A percentile compares a stretch with the other conserved stretches of the same genome.
Evolutionary conservation across 1,140 invertebrate genomes (phyloP).

Genomic region (Holcopasites calliopsidis): DNA sequence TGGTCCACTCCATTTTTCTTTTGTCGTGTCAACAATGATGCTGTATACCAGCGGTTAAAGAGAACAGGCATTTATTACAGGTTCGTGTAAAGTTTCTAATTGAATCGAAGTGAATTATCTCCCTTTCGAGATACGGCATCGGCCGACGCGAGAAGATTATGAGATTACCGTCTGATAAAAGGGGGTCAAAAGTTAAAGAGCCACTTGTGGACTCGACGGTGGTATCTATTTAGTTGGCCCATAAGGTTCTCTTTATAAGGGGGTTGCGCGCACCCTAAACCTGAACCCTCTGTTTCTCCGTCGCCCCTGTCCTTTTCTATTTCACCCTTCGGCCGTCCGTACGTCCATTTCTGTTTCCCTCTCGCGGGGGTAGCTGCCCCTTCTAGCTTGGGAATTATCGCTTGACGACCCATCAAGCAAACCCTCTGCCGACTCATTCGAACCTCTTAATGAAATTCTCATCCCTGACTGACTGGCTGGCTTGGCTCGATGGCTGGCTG

Average conservation of each 20-base stretch:
- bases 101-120: too few species aligned
- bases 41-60: not conserved
- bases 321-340: constrained; percentile 26
- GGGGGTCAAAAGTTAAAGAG: constrained; percentile 80
- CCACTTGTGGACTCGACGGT: constrained; percentile 79
- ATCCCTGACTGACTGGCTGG: constrained; percentile 79
- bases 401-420: constrained; percentile 80
- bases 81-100: too few species aligned
- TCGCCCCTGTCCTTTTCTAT: constrained; percentile 30
- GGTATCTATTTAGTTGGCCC: constrained; percentile 80
- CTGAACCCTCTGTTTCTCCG: constrained; percentile 67
- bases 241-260: constrained; percentile 80
- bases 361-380: constrained; percentile 59
- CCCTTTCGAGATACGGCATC: not conserved
- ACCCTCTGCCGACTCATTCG: constrained; percentile 79
- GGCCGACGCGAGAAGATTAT: constrained; percentile 68
- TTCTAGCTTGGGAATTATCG: constrained; percentile 79
- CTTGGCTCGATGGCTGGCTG: constrained; percentile 74
- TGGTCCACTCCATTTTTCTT: constrained; percentile 17
- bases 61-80: too few species aligned
- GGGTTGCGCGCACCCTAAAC: constrained; percentile 68
- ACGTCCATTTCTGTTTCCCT: constrained; percentile 58
- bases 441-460: constrained; percentile 82
- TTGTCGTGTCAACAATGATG: not conserved
- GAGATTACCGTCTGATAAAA: constrained; percentile 78